Evolutionary conservation across 37 sponge, comb jelly and placozoan species (phyloP).

Genomic region (Oscarella lobularis): DNA sequence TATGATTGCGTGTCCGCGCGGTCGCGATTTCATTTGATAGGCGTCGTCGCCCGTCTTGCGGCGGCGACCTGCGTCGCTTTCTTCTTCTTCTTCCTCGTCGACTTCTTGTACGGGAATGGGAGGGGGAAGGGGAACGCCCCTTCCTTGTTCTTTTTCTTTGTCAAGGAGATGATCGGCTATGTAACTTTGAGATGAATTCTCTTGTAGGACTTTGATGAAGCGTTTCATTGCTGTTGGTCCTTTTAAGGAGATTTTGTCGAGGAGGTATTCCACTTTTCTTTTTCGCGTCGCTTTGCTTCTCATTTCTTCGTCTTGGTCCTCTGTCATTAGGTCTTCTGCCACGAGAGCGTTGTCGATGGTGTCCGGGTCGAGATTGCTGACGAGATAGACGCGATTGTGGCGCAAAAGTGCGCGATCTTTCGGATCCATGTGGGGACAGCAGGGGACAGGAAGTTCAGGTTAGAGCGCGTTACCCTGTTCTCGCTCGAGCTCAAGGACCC

Average conservation of each 20-base stretch:
- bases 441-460: no score
- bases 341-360: not conserved
- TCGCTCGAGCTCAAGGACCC: no score
- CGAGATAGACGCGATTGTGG: not conserved
- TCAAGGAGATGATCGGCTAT: not conserved
- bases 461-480: no score
- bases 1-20: constrained; percentile 44
- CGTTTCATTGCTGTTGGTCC: not conserved
- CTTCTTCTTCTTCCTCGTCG: not conserved
- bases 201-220: not conserved
- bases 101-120: no score
- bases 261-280: not conserved
- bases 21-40: constrained; percentile 46
- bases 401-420: not conserved
- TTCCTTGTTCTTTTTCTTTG: not conserved
- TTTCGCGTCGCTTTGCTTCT: not conserved
- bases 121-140: no score
- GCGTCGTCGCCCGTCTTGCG: not conserved
- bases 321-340: not conserved
- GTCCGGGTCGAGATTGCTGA: not conserved
- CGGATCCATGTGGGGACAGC: not conserved
- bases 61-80: not conserved
- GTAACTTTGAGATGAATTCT: not conserved
- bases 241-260: not conserved
- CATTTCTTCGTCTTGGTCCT: not conserved